A percentile compares a stretch with the other conserved stretches of the same genome.
Evolutionary conservation across 2,113 vertebrate genomes (phyloP).

Genomic region (Australoheros scitulus): DNA sequence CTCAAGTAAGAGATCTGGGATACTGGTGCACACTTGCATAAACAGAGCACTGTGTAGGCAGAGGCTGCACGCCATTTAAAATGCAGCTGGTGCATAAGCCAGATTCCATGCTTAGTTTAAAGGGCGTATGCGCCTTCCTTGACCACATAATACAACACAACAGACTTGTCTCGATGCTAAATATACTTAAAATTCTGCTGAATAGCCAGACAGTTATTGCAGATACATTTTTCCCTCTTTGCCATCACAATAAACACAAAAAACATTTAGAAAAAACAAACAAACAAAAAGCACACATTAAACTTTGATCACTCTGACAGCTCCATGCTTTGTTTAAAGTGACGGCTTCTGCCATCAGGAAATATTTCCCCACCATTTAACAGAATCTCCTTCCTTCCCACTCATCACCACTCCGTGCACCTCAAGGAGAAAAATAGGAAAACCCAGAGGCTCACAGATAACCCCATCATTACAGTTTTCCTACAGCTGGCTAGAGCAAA

Average conservation of each 20-base stretch:
- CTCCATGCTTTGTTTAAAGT: too few relatives aligned
- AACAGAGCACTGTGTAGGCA: slow-evolving; percentile 1
- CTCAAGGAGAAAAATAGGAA: background rate
- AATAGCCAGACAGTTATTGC: background rate
- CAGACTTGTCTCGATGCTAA: background rate
- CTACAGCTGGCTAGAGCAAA: background rate
- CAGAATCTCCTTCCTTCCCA: background rate
- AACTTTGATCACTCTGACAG: too few relatives aligned
- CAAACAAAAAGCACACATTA: background rate
- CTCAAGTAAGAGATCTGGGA: background rate
- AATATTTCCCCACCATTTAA: background rate
- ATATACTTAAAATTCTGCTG: too few relatives aligned
- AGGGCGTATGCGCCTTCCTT: background rate
- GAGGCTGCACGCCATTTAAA: background rate
- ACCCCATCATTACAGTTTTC: background rate
- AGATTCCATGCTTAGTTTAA: background rate
- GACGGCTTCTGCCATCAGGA: too few relatives aligned
- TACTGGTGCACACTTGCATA: background rate
- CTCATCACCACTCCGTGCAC: background rate
- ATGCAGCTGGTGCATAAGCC: background rate
- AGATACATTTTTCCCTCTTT: background rate
- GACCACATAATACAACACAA: background rate
- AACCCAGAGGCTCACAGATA: background rate
- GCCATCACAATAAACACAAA: background rate
- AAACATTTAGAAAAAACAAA: background rate